Conservation (phyloP, 2,113 vertebrate genomes). For the Panurus biarmicus region DNA sequence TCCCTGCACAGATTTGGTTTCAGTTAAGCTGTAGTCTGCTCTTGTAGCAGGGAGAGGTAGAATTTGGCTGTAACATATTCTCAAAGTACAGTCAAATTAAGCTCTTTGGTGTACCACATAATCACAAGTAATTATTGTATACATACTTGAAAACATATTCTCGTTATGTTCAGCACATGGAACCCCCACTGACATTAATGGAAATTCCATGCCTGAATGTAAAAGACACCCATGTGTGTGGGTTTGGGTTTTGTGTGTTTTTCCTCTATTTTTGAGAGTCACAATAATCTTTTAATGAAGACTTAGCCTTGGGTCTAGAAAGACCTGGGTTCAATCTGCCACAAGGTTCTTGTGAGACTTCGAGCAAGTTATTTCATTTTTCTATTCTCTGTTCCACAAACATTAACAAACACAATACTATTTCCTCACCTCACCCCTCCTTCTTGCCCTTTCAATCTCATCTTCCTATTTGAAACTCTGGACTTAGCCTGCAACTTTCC, state of each 20-base stretch:
- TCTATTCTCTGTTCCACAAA: not conserved
- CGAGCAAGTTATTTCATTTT: not conserved
- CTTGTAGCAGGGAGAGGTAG: not conserved
- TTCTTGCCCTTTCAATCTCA: not conserved
- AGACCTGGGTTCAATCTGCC: not conserved
- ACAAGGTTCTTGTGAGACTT: not conserved
- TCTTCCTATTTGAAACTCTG: not conserved
- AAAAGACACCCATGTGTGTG: constrained; percentile 9
- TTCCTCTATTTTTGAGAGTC: not conserved
- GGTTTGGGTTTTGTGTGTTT: not conserved
- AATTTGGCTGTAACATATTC: constrained; percentile 27
- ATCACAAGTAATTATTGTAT: constrained; percentile 47
- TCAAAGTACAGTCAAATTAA: constrained; percentile 47
- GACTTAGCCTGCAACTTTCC: not conserved
- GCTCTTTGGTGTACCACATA: constrained; percentile 45
- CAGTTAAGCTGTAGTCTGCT: constrained; percentile 23
- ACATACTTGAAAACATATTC: constrained; percentile 36
- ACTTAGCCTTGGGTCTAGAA: not conserved
- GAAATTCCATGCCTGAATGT: constrained; percentile 20
- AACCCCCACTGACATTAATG: constrained; percentile 37
- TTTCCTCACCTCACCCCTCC: not conserved
- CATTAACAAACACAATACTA: not conserved
- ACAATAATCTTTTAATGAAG: not conserved
- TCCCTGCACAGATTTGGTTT: constrained; percentile 29
- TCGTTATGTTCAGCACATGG: not conserved